Evolutionary conservation across 2,797 vertebrate genomes (phyloP).

Genomic region (Rhinella marina): DNA sequence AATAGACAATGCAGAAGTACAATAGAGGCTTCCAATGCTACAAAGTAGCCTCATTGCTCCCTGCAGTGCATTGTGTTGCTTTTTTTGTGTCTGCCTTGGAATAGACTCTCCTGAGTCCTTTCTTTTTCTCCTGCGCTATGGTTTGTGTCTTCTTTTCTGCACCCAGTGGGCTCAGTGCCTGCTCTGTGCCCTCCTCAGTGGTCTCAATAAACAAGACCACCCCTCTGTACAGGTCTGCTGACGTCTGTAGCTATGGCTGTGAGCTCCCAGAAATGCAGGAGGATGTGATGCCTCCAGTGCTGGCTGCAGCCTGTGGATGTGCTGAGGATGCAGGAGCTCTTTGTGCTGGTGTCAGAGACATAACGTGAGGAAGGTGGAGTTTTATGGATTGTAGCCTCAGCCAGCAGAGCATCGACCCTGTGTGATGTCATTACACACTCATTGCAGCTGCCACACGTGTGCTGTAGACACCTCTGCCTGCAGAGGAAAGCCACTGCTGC

Average conservation of each 20-base stretch:
- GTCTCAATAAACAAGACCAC: background rate
- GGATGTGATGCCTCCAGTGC: background rate
- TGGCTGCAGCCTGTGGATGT: constrained; percentile 26
- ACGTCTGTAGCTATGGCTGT: constrained; percentile 22
- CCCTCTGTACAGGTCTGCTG: constrained; percentile 10
- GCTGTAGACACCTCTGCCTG: constrained; percentile 14
- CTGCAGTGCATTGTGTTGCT: background rate
- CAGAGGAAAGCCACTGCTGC: background rate
- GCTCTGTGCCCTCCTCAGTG: constrained; percentile 3
- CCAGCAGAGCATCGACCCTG: constrained; percentile 26
- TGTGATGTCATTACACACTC: constrained; percentile 36
- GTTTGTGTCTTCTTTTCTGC: background rate
- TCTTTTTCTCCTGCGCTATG: background rate
- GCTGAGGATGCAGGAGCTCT: constrained; percentile 52
- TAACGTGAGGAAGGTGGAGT: constrained; percentile 48
- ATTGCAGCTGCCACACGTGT: constrained; percentile 38
- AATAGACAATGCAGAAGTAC: constrained; percentile 6
- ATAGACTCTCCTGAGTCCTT: background rate
- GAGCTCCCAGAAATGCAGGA: constrained; percentile 6
- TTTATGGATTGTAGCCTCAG: constrained; percentile 26
- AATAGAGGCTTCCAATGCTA: background rate
- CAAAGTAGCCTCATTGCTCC: constrained; percentile 19
- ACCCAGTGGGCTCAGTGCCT: background rate
- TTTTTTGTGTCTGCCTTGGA: background rate
- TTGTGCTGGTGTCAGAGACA: constrained; percentile 43